These are phyloP conservation scores for Cyphomyrus discorhynchus DNA, from an alignment of 2,113 vertebrate genomes.

Conservation along the genomic window DNA sequence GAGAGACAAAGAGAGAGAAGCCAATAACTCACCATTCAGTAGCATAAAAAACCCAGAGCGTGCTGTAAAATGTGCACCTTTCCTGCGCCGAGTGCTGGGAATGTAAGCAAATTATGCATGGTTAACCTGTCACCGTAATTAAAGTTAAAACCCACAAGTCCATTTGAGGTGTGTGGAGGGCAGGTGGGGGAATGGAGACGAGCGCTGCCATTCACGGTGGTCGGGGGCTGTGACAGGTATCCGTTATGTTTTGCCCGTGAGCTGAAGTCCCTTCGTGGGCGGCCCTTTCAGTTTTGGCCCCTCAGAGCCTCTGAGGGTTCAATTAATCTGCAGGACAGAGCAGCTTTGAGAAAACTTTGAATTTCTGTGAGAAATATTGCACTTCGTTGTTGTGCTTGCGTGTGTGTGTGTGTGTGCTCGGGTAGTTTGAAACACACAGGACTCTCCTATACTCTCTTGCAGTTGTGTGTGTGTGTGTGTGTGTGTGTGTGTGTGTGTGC, in stretches of 20 bases:
- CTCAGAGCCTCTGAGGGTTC: neutral
- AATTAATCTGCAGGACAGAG: neutral
- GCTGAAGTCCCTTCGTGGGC: neutral
- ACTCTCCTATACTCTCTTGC: neutral
- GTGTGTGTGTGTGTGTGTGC: neutral
- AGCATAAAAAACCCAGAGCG: constrained; percentile 13
- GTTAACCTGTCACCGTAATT: neutral
- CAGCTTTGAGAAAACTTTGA: neutral
- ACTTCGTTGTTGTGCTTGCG: neutral
- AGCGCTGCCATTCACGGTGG: neutral
- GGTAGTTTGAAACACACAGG: neutral
- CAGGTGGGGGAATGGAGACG: neutral
- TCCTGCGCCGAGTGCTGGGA: neutral
- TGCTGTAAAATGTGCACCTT: neutral
- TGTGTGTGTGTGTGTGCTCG: neutral
- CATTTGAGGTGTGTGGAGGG: neutral
- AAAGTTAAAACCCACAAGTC: neutral
- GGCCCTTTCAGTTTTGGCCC: neutral
- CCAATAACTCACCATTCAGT: constrained; percentile 27
- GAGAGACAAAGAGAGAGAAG: neutral
- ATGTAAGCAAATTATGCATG: neutral
- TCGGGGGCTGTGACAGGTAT: neutral
- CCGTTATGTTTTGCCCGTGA: neutral
- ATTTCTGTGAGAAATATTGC: neutral
- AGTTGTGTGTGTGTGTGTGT: neutral